These are phyloP conservation scores for Neoitamus cyanurus DNA, from an alignment of 2,888 invertebrate species.

Conservation along the genomic window DNA sequence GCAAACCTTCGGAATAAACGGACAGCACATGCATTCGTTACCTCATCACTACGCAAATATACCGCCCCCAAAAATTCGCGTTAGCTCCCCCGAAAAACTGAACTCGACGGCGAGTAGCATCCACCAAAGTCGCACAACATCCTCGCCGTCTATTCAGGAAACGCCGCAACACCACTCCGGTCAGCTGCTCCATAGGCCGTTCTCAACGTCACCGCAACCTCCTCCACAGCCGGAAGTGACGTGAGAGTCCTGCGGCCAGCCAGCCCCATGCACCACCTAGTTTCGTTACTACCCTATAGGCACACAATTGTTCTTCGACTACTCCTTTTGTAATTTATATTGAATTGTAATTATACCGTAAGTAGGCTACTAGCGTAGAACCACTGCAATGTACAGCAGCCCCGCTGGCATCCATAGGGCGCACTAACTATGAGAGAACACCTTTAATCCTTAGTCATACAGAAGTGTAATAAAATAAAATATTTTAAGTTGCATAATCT, in stretches of 20 bases:
- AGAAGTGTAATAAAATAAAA: conserved; percentile 41
- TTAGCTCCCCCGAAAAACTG: conserved; percentile 66
- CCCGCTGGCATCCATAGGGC: conserved; percentile 22
- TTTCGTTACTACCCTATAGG: conserved; percentile 32
- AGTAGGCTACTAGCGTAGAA: conserved; percentile 7
- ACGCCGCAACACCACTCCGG: conserved; percentile 59
- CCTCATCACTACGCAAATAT: conserved; percentile 59
- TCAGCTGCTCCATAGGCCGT: conserved; percentile 64
- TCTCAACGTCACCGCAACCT: conserved; percentile 65
- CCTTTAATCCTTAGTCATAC: conserved; percentile 40
- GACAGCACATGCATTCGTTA: conserved; percentile 54
- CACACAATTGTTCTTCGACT: conserved; percentile 38
- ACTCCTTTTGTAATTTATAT: conserved; percentile 28
- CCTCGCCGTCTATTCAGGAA: conserved; percentile 53
- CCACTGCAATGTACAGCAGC: conserved; percentile 32
- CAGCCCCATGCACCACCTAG: conserved; percentile 42
- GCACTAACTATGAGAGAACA: conserved; percentile 23
- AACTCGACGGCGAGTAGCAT: conserved; percentile 60
- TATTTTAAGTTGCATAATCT: conserved; percentile 40
- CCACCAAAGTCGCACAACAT: conserved; percentile 32
- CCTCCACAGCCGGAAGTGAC: conserved; percentile 63
- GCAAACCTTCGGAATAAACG: conserved; percentile 60
- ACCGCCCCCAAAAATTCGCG: conserved; percentile 64
- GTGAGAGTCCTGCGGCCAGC: conserved; percentile 56
- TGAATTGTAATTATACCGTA: conserved; percentile 50